Conservation (phyloP, 2,797 vertebrate species). For the Phoxinus dragarum region DNA sequence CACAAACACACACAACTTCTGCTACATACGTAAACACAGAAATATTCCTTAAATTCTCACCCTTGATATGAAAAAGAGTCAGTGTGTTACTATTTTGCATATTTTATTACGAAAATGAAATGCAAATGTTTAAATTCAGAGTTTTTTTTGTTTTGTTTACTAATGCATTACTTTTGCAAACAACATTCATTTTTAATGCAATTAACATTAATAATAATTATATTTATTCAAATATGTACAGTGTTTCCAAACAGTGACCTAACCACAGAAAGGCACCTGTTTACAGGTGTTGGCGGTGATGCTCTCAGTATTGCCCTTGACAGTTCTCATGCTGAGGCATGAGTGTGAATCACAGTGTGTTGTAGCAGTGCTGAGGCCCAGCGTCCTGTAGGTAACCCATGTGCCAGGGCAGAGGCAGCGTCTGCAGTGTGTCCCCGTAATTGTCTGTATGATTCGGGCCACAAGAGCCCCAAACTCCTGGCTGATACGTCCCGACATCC, state of each 20-base stretch:
- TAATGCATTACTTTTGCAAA: background rate
- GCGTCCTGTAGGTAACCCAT: slow-evolving; percentile 79
- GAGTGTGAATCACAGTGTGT: slow-evolving; percentile 67
- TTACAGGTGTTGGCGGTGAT: background rate
- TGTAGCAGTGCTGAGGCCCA: slow-evolving; percentile 74
- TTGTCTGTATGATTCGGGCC: slow-evolving; percentile 74
- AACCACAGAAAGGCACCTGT: slow-evolving; percentile 19
- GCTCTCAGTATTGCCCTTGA: background rate
- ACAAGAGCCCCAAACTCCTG: slow-evolving; percentile 71
- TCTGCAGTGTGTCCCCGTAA: slow-evolving; percentile 68
- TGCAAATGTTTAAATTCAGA: background rate
- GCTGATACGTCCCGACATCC: slow-evolving; percentile 71
- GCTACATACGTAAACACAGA: background rate
- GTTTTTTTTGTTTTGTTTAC: background rate
- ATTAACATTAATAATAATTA: slow-evolving; percentile 48
- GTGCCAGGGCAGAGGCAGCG: slow-evolving; percentile 79
- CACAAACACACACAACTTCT: background rate
- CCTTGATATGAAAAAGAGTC: background rate
- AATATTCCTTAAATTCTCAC: background rate
- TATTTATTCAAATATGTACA: slow-evolving; percentile 17
- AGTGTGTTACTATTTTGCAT: background rate
- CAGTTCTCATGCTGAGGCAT: background rate
- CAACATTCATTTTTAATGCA: slow-evolving; percentile 51
- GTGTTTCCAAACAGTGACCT: background rate
- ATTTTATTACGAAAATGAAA: slow-evolving; percentile 35